Base-by-base conservation (phyloP, 2,888 invertebrate species). In the Callimorpha dominula region DNA sequence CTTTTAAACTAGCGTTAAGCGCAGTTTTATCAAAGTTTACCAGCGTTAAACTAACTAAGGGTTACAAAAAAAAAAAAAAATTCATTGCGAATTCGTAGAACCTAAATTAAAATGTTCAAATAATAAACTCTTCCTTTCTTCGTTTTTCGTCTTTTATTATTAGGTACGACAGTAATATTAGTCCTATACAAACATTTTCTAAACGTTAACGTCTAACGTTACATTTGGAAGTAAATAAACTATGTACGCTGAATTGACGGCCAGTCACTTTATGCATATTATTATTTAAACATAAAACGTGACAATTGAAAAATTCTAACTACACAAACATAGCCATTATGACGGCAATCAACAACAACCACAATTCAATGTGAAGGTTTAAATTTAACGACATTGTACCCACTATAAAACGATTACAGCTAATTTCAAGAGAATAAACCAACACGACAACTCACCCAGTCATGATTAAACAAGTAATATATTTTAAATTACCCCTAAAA, bases 331-430 rank as follows among this genome's bases (percentile, higher is more conserved):
- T 50, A 42, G 67, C 46, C 52, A 68, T 72, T 68, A 66, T 49
- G 20, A 60, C 52, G 42, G 50, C n/a, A 63, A 68, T 54, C 63
- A 54, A 64, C 72, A 64, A 62, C 17, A 68, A 60, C 57, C n/a
- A 68, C 46, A 68, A 68, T 46, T 57, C 6, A 40, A 66, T 43
- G 20, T 54, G 11, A 64, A 40, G 42, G 42, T 9, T 54, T 66
- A 11, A 66, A 62, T 42, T 60, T 65, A 71, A 66, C 54, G 71
- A 63, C 57, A 42, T 31, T 71, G 57, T 65, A 50, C 50, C 17
- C 17, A 50, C 66, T 63, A 52, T 60, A 54, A 66, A 42, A 40
- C 31, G 65, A 65, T 71, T 65, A 71, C n/a, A 46, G 65, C 52
- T 65, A 71, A 49, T 71, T 52, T 57, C 40, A 57, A 65, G 31